Evolutionary conservation across 2,113 vertebrate species (phyloP), one percentile per base, ranked within the genome.

Genomic region (Morone saxatilis): DNA sequence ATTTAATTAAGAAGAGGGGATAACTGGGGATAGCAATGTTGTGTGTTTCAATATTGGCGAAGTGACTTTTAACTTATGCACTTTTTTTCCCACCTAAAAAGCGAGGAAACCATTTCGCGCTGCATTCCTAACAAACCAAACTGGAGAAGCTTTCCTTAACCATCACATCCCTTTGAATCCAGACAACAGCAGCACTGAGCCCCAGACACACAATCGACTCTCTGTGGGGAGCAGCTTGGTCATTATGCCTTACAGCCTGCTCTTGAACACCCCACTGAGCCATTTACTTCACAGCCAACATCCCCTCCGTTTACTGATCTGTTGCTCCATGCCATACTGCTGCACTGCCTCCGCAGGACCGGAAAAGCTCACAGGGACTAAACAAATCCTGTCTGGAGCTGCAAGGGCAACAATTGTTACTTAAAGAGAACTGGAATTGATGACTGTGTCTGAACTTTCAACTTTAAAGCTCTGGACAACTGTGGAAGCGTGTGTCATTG

Each of bases 201-300:
- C 53, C 22, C 84, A 80, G 68, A 81, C 83, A 76, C 71, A 88
- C 78, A 91, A 76, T 81, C 48, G 62, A 47, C 45, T 80, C 80
- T 80, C 83, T 36, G 84, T 81, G 79, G 71, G 87, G 31, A 70
- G 74, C 80, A 71, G 70, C 61, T 43, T 60, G 72, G 61, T 71
- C 91, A 84, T 90, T 89, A 86, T 89, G 81, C 71, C 78, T 76
- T 88, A 84, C 78, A 66, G 87, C 60, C 71, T 86, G 83, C 83
- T 83, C 81, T 85, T 77, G 14, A 85, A 83, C 51, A 71, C 80
- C 89, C 84, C 17, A 72, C 87, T 50, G 81, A 79, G 91, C 72
- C 78, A 88, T 92, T 90, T 88, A 80, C 84, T 67, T 67, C 80
- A 80, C 78, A 84, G 80, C 71, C 78, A 72, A 68, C 88, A 75